Conservation (phyloP, 2,888 invertebrate genomes). For the Drosophila antonietae region DNA sequence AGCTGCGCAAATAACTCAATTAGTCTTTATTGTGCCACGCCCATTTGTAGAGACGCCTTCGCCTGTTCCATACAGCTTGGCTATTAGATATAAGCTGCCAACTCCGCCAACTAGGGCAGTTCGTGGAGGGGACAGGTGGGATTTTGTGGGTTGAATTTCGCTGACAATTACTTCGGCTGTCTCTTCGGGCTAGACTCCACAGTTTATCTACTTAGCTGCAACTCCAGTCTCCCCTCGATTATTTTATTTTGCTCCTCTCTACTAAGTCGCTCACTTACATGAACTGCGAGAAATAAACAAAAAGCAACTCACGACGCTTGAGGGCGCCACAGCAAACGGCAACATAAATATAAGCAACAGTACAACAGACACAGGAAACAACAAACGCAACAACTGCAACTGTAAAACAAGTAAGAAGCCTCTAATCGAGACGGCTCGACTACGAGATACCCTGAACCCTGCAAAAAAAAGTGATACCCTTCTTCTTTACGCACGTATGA, state of each 20-base stretch:
- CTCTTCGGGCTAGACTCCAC: background rate
- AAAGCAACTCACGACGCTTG: slow-evolving; percentile 38
- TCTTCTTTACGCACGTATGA: too few relatives aligned
- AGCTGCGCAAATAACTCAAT: slow-evolving; percentile 71
- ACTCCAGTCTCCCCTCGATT: background rate
- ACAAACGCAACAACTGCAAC: too few relatives aligned
- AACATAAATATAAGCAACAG: slow-evolving; percentile 49
- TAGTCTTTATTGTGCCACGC: slow-evolving; percentile 51
- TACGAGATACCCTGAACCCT: too few relatives aligned
- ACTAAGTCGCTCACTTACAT: background rate
- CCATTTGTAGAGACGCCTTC: slow-evolving; percentile 14
- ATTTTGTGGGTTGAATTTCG: slow-evolving; percentile 20
- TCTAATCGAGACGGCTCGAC: too few relatives aligned
- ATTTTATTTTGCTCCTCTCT: background rate
- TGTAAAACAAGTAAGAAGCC: too few relatives aligned
- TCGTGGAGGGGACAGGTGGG: background rate
- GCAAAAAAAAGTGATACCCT: too few relatives aligned
- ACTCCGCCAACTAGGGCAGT: background rate
- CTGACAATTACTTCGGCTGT: slow-evolving; percentile 54
- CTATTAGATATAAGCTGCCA: slow-evolving; percentile 29
- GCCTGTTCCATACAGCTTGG: background rate
- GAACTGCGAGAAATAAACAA: slow-evolving; percentile 62
- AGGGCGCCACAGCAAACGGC: slow-evolving; percentile 43
- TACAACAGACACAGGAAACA: too few relatives aligned
- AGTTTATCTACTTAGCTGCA: slow-evolving; percentile 9